Evolutionary conservation across 2,888 invertebrate species (phyloP), one percentile per base, ranked within the genome.

Genomic region (Philereme vetulata): DNA sequence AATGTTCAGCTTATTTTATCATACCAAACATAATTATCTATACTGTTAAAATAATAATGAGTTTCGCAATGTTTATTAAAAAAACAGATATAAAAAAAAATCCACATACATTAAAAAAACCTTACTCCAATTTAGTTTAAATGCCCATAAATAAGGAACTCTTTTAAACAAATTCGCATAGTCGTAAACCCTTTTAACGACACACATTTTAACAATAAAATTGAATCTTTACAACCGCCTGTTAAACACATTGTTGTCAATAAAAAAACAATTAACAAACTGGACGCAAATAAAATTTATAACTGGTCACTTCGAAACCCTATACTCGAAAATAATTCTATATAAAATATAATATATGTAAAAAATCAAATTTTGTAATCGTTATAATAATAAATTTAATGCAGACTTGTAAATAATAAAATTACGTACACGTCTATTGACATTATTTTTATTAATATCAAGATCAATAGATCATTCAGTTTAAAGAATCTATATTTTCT

Each of bases 161-260:
- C 60, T 57, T 54, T 57, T 49, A 62, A 44, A 65, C 63, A 62
- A 62, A 57, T 62, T 62, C 54, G 62, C 62, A 6, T 35, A 47
- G 42, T 61, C 56, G 54, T 56, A 52, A 58, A 64, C 34, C 8
- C n/a, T 43, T 38, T 51, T 57, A 57, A 56, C 68, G 60, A 52
- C 62, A 65, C 51, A 44, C 57, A 54, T 57, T 54, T 51, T 34
- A 58, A 66, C 60, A 64, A 70, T 72, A 71, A 73, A 68, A 68
- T 59, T 58, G 60, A 44, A 5, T 51, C 44, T 67, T 71, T 67
- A 68, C 33, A 62, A 38, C 56, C 53, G 53, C 49, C 59, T 40
- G 47, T 21, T 55, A 47, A 51, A 44, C 52, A 55, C 51, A 60
- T 48, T 66, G 67, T 68, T 59, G 62, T 49, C 62, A 43, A 32